Percentiles rank a stretch among this genome's conserved stretches.
Evolutionary conservation across 2,797 vertebrate genomes (phyloP).

Genomic region (Diceros bicornis): DNA sequence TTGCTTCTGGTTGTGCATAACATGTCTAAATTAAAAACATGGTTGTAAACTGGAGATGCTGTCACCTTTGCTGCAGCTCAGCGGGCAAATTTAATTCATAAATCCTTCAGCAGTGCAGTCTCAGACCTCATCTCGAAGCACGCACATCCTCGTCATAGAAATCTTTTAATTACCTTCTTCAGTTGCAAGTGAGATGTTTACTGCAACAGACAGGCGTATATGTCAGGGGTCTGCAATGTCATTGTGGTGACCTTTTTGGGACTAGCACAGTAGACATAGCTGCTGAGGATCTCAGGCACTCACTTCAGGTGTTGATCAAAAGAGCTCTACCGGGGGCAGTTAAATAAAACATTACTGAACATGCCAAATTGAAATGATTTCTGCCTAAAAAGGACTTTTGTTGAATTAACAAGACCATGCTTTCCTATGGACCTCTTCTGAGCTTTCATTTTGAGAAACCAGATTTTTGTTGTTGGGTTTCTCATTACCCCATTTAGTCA

Average conservation of each 20-base stretch:
- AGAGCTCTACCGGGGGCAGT: background rate
- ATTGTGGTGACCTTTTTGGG: fast-evolving
- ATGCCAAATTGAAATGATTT: slow-evolving; percentile 44
- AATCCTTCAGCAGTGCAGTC: slow-evolving; percentile 81
- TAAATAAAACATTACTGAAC: slow-evolving; percentile 57
- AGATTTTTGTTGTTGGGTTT: background rate
- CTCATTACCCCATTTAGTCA: background rate
- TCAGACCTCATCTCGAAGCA: slow-evolving; percentile 51
- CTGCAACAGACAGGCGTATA: background rate
- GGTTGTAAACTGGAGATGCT: slow-evolving; percentile 80
- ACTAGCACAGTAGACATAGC: fast-evolving
- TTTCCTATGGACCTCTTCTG: background rate
- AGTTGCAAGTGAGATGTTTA: slow-evolving; percentile 66
- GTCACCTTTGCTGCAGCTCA: slow-evolving; percentile 84
- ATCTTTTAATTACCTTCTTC: slow-evolving; percentile 81
- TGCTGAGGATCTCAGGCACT: background rate
- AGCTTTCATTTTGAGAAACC: background rate
- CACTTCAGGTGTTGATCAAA: background rate
- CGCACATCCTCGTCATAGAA: slow-evolving; percentile 55
- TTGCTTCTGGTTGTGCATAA: slow-evolving; percentile 86
- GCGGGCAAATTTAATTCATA: slow-evolving; percentile 85
- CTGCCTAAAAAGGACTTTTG: background rate
- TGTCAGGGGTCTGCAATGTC: slow-evolving; percentile 6
- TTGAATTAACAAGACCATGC: background rate
- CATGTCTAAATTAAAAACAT: slow-evolving; percentile 88